Base-by-base conservation (phyloP, 2,888 invertebrate genomes). In the Leptopilina myrica region DNA sequence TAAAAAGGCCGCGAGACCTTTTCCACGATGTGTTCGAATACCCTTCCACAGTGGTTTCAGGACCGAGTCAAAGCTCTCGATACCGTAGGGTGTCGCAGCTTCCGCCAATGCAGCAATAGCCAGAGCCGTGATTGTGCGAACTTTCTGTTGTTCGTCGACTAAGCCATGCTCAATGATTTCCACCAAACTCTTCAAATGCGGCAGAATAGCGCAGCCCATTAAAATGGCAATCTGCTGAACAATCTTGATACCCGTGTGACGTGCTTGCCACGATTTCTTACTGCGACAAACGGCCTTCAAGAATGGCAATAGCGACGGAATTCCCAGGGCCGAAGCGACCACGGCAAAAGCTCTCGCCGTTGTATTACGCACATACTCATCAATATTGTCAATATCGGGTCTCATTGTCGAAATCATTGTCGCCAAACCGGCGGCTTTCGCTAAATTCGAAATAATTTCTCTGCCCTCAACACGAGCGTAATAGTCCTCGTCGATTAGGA, bases 351-450 rank as follows among this genome's bases (percentile, higher is more conserved):
- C 99, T 88, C 99, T 94, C 6, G 99, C 99, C 0, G 99, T 99
- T 0, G 99, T 99, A 92, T 99, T 99, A 90, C 99, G 95, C 62
- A 99, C 99, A 90, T 99, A 99, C 92, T 99, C 99, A 92, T 99
- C 99, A 88, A 99, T 99, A 91, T 99, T 99, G 92, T 99, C 99
- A 88, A 99, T 99, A 93, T 99, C 99, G 0, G 99, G 99, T 91
- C 99, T 94, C 99, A 99, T 99, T 0, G 99, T 99, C 5, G 99
- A 99, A 89, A 99, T 99, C 99, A 99, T 99, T 14, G 99, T 99
- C 5, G 99, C 99, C 78, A 99, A 93, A 79, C 99, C 99, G 4
- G 99, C 99, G 1, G 99, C 99, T 93, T 99, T 99, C 0, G 99
- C 99, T 89, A 99, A 93, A 92, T 99, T 99, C 0, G 98, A 99